Base-by-base conservation (phyloP, 1,140 invertebrate genomes). In the Tetramorium simillimum region DNA sequence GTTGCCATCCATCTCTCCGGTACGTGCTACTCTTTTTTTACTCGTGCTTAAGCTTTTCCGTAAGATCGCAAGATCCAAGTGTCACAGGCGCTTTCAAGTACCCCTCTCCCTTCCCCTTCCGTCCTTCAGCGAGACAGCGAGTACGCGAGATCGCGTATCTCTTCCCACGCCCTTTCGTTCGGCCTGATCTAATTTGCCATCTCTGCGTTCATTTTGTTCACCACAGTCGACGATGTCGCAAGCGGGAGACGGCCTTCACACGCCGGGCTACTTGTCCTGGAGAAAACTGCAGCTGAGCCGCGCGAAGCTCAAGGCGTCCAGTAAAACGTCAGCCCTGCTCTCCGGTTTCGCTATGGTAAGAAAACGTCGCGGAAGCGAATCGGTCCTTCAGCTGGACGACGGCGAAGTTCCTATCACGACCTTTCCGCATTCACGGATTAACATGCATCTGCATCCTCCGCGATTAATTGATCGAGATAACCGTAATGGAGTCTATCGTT, bases 321-420 rank as follows among this genome's bases (percentile, higher is more conserved):
- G 98, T 94, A 98, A 99, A 94, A 99, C 99, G 9, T 99, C 99
- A 9, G 99, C 99, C 0, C 95, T 99, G 10, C 96, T 99, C 2
- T 98, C 99, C 21, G 99, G 99, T 84, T 99, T 99, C 95, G 99
- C 99, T 46, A 99, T 99, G 99, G 99, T 99, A 95, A 84, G 80
- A 18, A 12, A 84, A 56, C 1, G 14, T 73, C 3, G n/a, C 21
- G 5, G 40, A 49, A 18, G 14, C 4, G 14, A 69, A 67, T 24
- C 4, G 16, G 2, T 40, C 9, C 33, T 80, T 56, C 3, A 7
- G 53, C 5, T 10, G 5, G 10, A 28, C 16, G 12, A 4, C 24
- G 24, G 24, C 63, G 3, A 60, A 77, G 2, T 28, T 60, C n/a
- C 37, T 53, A 40, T 75, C 37, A 24, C 28, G 2, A 67, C 21